A percentile compares a stretch with the other conserved stretches of the same genome.
Evolutionary conservation across 2,888 invertebrate genomes (phyloP).

Genomic region (Agrypnus murinus): DNA sequence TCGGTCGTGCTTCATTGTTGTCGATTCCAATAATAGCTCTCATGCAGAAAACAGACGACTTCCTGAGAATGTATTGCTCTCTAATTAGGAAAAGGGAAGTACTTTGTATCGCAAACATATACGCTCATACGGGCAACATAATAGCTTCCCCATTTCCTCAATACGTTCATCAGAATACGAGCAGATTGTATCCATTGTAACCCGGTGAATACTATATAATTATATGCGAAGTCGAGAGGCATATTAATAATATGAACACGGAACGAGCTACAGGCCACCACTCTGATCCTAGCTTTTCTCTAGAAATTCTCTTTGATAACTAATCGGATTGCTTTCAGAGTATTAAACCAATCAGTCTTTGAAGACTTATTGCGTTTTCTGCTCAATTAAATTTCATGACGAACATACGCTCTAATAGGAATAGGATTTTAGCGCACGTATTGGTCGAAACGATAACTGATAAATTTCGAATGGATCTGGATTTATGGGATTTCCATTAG

Average conservation of each 20-base stretch:
- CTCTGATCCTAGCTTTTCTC: constrained; percentile 1
- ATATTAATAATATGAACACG: constrained; percentile 4
- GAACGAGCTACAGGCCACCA: constrained; percentile 19
- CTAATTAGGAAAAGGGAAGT: constrained; percentile 49
- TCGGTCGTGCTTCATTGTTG: constrained; percentile 13
- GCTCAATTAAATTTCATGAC: constrained; percentile 41
- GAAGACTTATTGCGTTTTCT: constrained; percentile 42
- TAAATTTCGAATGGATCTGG: constrained; percentile 35
- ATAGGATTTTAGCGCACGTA: constrained; percentile 21
- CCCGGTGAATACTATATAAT: constrained; percentile 52
- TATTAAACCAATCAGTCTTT: constrained; percentile 41
- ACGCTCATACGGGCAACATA: constrained; percentile 47
- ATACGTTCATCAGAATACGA: constrained; percentile 49
- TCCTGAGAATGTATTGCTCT: constrained; percentile 30
- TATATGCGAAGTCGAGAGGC: constrained; percentile 49
- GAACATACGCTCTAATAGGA: constrained; percentile 16
- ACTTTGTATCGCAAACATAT: constrained; percentile 53
- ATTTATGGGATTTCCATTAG: constrained; percentile 39
- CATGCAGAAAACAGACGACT: constrained; percentile 17
- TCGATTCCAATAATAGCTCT: constrained; percentile 24
- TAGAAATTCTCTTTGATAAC: constrained; percentile 20
- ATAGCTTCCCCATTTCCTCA: constrained; percentile 48
- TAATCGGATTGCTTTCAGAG: constrained; percentile 34
- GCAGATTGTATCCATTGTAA: constrained; percentile 54
- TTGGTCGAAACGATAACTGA: constrained; percentile 33